Conservation (phyloP, 2,888 invertebrate species). For the Caenorhabditis sp. region DNA sequence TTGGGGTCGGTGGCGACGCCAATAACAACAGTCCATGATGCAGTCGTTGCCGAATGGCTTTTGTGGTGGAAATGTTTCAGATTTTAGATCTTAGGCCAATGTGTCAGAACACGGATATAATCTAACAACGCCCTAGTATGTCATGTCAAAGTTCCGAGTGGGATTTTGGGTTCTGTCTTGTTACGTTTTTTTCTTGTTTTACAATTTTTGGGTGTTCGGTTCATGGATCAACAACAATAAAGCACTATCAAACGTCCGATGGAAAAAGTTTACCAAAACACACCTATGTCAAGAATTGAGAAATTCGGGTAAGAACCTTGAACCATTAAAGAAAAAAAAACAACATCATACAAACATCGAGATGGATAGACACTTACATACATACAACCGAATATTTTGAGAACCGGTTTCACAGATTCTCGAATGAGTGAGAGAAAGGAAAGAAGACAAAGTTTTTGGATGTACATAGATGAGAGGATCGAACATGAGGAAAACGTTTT, state of each 20-base stretch:
- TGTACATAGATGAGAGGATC: background rate
- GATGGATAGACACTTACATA: slow-evolving; percentile 34
- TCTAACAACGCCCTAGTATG: too few species aligned
- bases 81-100: background rate
- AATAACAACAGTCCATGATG: slow-evolving; percentile 48
- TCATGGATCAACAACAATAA: too few species aligned
- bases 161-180: too few species aligned
- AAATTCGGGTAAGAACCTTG: slow-evolving; percentile 45
- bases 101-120: background rate
- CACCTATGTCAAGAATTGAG: slow-evolving; percentile 25
- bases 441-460: too few species aligned
- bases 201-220: too few species aligned
- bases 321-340: slow-evolving; percentile 43
- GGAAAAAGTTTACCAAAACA: background rate
- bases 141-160: too few species aligned
- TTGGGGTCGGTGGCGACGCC: slow-evolving; percentile 24
- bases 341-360: slow-evolving; percentile 45
- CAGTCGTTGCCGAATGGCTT: slow-evolving; percentile 28
- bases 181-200: too few species aligned
- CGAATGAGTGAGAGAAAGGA: slow-evolving; percentile 17
- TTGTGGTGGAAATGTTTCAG: background rate
- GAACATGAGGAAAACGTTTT: slow-evolving; percentile 20
- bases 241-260: too few species aligned
- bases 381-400: slow-evolving; percentile 27
- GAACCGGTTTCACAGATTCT: slow-evolving; percentile 45